These are phyloP conservation scores for Heliconius hermathena DNA, from an alignment of 1,140 invertebrate species.

Conservation along the genomic window DNA sequence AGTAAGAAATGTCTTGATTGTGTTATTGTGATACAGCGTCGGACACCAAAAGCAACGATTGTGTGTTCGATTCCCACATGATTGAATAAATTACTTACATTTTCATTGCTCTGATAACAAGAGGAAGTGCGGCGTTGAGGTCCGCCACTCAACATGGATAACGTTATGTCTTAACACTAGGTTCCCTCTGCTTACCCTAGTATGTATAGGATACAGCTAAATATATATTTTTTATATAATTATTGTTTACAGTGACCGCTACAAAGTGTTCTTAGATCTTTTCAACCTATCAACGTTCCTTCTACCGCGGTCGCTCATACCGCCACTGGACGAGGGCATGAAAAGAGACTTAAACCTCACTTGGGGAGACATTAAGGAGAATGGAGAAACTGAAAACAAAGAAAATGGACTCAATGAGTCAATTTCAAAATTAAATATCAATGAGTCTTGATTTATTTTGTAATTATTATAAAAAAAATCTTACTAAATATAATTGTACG, in stretches of 20 bases:
- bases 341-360: conserved; percentile 73
- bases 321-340: conserved; percentile 90
- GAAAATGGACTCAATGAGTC: conserved; percentile 54
- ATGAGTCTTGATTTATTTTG: conserved; percentile 13
- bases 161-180: too few relatives aligned
- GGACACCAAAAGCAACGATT: too few relatives aligned
- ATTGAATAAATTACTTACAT: too few relatives aligned
- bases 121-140: too few relatives aligned
- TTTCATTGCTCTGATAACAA: too few relatives aligned
- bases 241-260: conserved; percentile 92
- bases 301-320: conserved; percentile 95
- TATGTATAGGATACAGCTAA: too few relatives aligned
- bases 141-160: too few relatives aligned
- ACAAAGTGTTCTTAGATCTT: conserved; percentile 98
- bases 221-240: background rate
- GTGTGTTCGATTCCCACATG: too few relatives aligned
- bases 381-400: conserved; percentile 40
- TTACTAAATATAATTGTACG: too few relatives aligned
- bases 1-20: too few relatives aligned
- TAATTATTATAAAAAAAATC: background rate
- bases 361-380: conserved; percentile 66
- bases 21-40: too few relatives aligned
- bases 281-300: conserved; percentile 99
- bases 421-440: conserved; percentile 43
- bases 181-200: too few relatives aligned